Evolutionary conservation across 2,888 invertebrate species (phyloP).

Genomic region (Brachylomia viminalis): DNA sequence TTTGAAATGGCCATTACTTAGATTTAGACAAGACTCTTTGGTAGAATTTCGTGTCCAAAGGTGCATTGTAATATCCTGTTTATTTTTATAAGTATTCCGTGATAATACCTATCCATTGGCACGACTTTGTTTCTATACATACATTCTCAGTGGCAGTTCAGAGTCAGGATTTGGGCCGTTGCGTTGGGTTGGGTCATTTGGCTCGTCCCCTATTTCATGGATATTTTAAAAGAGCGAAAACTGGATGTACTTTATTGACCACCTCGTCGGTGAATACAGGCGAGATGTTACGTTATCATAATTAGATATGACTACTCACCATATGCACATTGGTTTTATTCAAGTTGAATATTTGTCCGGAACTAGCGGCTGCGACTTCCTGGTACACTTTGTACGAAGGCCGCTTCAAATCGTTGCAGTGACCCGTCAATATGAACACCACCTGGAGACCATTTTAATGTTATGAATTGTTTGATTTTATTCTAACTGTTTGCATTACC

Average conservation of each 20-base stretch:
- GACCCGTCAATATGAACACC: slow-evolving; percentile 94
- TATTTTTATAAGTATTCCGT: no score
- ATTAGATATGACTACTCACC: slow-evolving; percentile 80
- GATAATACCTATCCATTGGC: not conserved
- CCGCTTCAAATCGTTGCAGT: slow-evolving; percentile 91
- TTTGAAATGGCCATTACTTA: not conserved
- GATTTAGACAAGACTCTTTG: not conserved
- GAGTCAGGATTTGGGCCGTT: not conserved
- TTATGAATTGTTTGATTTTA: not conserved
- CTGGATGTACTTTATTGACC: no score
- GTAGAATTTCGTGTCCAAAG: not conserved
- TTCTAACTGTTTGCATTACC: no score
- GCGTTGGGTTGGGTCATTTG: not conserved
- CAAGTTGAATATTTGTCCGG: slow-evolving; percentile 93
- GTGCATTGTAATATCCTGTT: no score
- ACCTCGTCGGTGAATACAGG: not conserved
- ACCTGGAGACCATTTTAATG: slow-evolving; percentile 85
- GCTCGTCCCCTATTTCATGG: not conserved
- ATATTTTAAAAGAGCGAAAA: not conserved
- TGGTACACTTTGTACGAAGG: slow-evolving; percentile 93
- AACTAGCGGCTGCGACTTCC: slow-evolving; percentile 93
- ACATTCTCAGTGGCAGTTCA: not conserved
- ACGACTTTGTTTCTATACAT: no score
- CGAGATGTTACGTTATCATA: not conserved
- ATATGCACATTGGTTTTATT: slow-evolving; percentile 93